Evolutionary conservation across 2,797 vertebrate genomes (phyloP), one percentile per base, ranked within the genome.

Genomic region (Hybognathus amarus): DNA sequence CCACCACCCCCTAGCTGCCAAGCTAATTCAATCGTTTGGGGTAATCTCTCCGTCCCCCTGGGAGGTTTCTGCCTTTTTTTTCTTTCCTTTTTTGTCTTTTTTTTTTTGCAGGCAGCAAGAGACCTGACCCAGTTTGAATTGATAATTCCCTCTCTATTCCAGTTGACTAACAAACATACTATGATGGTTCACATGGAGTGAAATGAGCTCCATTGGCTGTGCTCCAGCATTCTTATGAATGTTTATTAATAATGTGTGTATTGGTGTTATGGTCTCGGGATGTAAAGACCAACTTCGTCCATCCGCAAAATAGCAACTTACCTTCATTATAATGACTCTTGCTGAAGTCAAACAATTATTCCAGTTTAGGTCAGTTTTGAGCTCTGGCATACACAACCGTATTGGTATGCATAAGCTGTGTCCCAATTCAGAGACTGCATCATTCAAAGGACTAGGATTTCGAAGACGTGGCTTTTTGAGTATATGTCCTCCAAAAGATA

Each of bases 11-110:
- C 56, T 91, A 89, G 92, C 89, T 94, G 90, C 92, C 88, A 91
- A 92, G 91, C 92, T 93, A 92, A 93, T 94, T 92, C 92, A 93
- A 93, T 94, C 92, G 93, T 93, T 93, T 92, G 77, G 83, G 80
- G 84, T 86, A 89, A 89, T 89, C 87, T 89, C 80, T 69, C 63
- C 63, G 68, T 73, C 61, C 74, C 82, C 70, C 83, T 78, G 84
- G 84, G 82, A 89, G 73, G 77, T 64, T 87, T 86, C 76, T 61
- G 84, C 42, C 77, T 70, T 83, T 54, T 68, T 81, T 81, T 69
- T 79, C 74, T 70, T 66, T 71, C 56, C 45, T 85, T 68, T 85
- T 79, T 61, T 78, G 33, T 71, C 71, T 80, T 68, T 83, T 52
- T 86, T 85, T 83, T 68, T 71, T 24, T 50, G 20, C 52, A 84